Evolutionary conservation across 1,140 invertebrate species (phyloP), one percentile per base, ranked within the genome.

Genomic region (Drosophila willistoni): DNA sequence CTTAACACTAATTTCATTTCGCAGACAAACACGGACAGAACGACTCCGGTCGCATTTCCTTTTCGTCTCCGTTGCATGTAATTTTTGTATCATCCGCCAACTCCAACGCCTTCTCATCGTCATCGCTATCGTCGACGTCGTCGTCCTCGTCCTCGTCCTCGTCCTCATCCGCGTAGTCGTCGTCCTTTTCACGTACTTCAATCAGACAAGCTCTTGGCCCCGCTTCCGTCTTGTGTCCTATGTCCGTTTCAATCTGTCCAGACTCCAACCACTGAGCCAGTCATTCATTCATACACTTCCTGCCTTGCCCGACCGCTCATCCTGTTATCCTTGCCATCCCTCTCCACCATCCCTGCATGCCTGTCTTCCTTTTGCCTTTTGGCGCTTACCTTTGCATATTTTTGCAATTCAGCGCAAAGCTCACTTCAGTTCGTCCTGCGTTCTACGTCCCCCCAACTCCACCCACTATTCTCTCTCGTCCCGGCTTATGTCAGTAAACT

Each of bases 341-440:
- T 7, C 19, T 14, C n/a, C 42, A 7, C 6, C 42, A n/a, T 0
- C 13, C 41, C 41, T n/a, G n/a, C 14, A n/a, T 7, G 42, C n/a
- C 6, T 44, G n/a, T n/a, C 44, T 51, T 51, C 17, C 44, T 22
- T 29, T 51, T 51, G 44, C 44, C 44, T 51, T 51, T 17, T 41
- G 44, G 68, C 66, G 74, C 75, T 80, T 89, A 87, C 79, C 83
- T 87, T 87, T 87, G 83, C 84, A 87, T 87, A 87, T 87, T 87
- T 87, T 83, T 87, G 84, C 84, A 87, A 89, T 87, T 87, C 84
- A 83, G 83, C 79, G 83, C 72, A 82, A 86, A 87, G 79, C 86
- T 86, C 64, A 62, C 79, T 86, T 71, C 78, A 56, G 65, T 81
- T 73, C 29, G 33, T n/a, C 42, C 44, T 47, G 14, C 44, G 14